phyloP scores from a whole-genome alignment of 2,113 vertebrate genomes.

The Girardinichthys multiradiatus region DNA sequence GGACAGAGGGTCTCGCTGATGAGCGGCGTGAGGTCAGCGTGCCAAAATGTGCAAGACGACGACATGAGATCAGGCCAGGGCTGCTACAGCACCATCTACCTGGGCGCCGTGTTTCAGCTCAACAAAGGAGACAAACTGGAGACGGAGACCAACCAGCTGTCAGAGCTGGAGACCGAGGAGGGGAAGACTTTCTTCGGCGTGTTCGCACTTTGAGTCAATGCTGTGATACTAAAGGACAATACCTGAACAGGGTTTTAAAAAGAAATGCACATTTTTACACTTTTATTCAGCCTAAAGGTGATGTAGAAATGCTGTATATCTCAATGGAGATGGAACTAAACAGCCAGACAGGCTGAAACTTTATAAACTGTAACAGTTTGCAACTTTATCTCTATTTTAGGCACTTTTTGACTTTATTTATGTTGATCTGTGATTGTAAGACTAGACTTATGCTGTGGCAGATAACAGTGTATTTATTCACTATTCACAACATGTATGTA shows the following conservation, averaged over 20 bases:
- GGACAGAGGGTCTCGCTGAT: slow-evolving; percentile 51
- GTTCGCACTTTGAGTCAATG: slow-evolving; percentile 72
- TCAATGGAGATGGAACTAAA: slow-evolving; percentile 65
- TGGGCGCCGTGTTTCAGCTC: slow-evolving; percentile 79
- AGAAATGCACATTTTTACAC: slow-evolving; percentile 23
- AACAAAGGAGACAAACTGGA: slow-evolving; percentile 68
- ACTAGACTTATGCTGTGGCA: slow-evolving; percentile 29
- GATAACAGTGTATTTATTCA: background rate
- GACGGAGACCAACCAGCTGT: slow-evolving; percentile 62
- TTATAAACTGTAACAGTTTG: slow-evolving; percentile 77
- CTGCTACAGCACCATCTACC: slow-evolving; percentile 79
- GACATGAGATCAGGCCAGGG: background rate
- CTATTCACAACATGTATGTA: slow-evolving; percentile 28
- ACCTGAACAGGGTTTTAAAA: background rate
- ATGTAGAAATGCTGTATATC: slow-evolving; percentile 51
- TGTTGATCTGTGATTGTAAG: slow-evolving; percentile 55
- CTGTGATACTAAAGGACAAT: background rate
- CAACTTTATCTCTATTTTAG: slow-evolving; percentile 34
- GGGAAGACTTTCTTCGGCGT: slow-evolving; percentile 80
- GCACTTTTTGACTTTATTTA: slow-evolving; percentile 63
- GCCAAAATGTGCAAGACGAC: slow-evolving; percentile 36
- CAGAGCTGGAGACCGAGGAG: slow-evolving; percentile 49
- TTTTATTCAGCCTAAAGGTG: slow-evolving; percentile 65
- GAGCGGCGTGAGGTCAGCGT: slow-evolving; percentile 69
- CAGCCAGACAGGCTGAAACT: slow-evolving; percentile 1